Percentiles rank a stretch among this genome's conserved stretches.
Conservation (phyloP, 2,797 vertebrate species). For the Melanotaenia parkinsoni region DNA sequence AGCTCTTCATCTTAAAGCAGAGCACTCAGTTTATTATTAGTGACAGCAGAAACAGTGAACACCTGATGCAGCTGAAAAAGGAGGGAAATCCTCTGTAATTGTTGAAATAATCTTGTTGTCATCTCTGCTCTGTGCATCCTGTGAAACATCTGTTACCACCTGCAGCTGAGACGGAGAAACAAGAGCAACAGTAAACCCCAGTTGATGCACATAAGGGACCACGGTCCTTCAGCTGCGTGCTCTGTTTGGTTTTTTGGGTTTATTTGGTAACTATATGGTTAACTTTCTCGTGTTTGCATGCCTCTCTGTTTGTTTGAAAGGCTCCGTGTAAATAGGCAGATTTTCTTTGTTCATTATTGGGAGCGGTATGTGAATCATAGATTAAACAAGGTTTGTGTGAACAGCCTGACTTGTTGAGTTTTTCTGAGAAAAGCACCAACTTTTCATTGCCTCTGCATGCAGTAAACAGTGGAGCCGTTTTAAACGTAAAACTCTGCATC, state of each 20-base stretch:
- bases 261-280: constrained; percentile 43
- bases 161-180: constrained; percentile 52
- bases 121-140: constrained; percentile 52
- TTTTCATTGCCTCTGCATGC: not conserved
- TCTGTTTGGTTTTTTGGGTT: constrained; percentile 22
- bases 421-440: constrained; percentile 25
- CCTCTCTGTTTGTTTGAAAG: constrained; percentile 28
- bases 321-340: constrained; percentile 20
- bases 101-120: constrained; percentile 59
- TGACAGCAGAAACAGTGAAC: constrained; percentile 50
- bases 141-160: constrained; percentile 64
- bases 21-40: constrained; percentile 55
- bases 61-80: constrained; percentile 55
- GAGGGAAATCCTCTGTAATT: constrained; percentile 54
- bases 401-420: constrained; percentile 26
- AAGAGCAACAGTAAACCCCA: constrained; percentile 53
- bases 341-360: constrained; percentile 29
- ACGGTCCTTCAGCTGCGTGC: constrained; percentile 45
- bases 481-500: not conserved
- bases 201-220: too few species aligned
- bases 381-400: constrained; percentile 40
- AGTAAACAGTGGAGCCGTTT: not conserved
- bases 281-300: constrained; percentile 13
- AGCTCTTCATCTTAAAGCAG: not conserved
- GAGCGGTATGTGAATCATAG: constrained; percentile 42